These are phyloP conservation scores for Spea hammondii DNA, from an alignment of 2,797 vertebrate species.

Conservation along the genomic window DNA sequence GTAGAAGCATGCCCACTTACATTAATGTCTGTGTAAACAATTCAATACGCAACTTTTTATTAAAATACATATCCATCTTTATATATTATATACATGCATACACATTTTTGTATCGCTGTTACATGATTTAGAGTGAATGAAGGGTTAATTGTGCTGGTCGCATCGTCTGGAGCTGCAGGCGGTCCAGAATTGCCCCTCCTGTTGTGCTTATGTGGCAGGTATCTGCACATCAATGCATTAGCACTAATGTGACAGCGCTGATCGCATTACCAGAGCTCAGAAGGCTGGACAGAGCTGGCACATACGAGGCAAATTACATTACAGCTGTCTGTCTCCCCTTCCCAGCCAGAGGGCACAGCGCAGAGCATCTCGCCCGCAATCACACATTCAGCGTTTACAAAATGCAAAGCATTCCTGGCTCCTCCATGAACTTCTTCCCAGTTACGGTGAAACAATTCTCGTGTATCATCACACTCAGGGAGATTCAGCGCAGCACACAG, in stretches of 20 bases:
- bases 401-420: not conserved
- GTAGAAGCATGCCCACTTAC: too few relatives aligned
- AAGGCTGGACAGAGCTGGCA: conserved; percentile 61
- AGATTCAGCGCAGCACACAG: too few relatives aligned
- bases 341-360: conserved; percentile 64
- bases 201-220: conserved; percentile 43
- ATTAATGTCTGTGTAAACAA: too few relatives aligned
- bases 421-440: too few relatives aligned
- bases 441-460: too few relatives aligned
- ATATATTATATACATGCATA: too few relatives aligned
- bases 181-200: conserved; percentile 9
- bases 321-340: conserved; percentile 65
- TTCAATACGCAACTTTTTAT: too few relatives aligned
- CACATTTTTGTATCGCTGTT: too few relatives aligned
- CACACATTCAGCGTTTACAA: not conserved
- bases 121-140: not conserved
- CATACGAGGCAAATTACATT: conserved; percentile 70
- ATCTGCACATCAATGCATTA: conserved; percentile 63
- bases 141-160: conserved; percentile 31
- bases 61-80: too few relatives aligned
- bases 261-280: conserved; percentile 66
- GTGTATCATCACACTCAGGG: too few relatives aligned
- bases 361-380: conserved; percentile 60
- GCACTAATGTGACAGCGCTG: conserved; percentile 69
- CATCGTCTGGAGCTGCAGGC: conserved; percentile 24